phyloP scores from a whole-genome alignment of 2,888 invertebrate species.

The Mesoligia furuncula region DNA sequence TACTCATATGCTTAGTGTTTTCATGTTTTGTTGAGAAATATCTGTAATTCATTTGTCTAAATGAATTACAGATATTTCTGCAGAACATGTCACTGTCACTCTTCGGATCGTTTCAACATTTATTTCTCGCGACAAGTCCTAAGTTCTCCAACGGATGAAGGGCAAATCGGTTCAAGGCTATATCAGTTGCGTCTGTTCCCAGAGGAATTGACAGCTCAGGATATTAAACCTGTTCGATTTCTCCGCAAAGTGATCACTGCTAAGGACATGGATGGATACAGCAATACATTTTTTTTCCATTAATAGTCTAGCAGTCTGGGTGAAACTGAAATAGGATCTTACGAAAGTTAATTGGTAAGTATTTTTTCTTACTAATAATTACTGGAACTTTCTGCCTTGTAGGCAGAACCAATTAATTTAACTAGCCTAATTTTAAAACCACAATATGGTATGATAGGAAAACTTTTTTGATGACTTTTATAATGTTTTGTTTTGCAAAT shows the following conservation, averaged over 20 bases:
- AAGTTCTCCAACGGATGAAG: not conserved
- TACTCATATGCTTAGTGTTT: not conserved
- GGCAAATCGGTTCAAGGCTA: constrained; percentile 15
- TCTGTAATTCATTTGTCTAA: not conserved
- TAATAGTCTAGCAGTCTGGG: not conserved
- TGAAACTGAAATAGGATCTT: not conserved
- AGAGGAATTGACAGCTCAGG: constrained; percentile 29
- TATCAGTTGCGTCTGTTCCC: constrained; percentile 11
- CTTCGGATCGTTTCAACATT: not conserved
- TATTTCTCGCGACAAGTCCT: not conserved
- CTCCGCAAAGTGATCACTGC: not conserved
- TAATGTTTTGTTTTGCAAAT: not conserved
- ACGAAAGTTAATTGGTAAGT: not conserved
- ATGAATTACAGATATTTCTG: not conserved
- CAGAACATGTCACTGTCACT: not conserved
- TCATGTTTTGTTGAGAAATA: too few species aligned
- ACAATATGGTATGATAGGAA: not conserved
- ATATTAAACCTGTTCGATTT: constrained; percentile 26
- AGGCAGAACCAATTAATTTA: not conserved
- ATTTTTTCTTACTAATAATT: not conserved
- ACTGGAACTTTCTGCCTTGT: not conserved
- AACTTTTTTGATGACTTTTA: not conserved
- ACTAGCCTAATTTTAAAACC: not conserved
- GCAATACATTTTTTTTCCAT: not conserved
- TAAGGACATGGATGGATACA: constrained; percentile 9